phyloP scores from a whole-genome alignment of 2,797 vertebrate species.

The Macrochelys suwanniensis region DNA sequence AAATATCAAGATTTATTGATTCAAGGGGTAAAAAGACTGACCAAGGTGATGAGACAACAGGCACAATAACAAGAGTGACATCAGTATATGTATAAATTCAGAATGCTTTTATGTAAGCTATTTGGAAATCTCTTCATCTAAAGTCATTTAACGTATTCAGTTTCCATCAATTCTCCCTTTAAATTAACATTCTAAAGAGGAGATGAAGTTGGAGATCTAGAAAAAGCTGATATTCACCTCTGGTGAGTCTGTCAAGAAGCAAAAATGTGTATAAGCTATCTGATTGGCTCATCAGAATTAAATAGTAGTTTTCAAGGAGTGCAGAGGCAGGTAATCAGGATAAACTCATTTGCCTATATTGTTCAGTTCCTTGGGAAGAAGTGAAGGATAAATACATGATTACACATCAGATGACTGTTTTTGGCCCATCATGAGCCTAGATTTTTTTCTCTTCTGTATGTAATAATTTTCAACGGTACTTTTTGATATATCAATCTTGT shows the following conservation, averaged over 20 bases:
- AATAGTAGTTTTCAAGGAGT: neutral
- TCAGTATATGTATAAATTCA: neutral
- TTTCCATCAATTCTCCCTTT: neutral
- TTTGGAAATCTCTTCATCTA: neutral
- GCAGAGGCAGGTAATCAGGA: neutral
- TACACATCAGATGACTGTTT: neutral
- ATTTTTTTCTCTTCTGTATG: neutral
- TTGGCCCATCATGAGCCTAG: constrained; percentile 2
- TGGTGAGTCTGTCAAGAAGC: neutral
- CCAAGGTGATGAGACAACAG: neutral
- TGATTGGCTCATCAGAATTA: neutral
- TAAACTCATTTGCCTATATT: neutral
- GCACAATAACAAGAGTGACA: neutral
- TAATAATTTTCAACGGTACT: neutral
- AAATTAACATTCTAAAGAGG: neutral
- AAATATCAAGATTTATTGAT: neutral
- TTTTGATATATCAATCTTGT: neutral
- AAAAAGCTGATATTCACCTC: neutral
- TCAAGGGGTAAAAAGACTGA: neutral
- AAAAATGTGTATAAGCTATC: neutral
- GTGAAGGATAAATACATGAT: constrained; percentile 18
- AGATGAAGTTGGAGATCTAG: neutral
- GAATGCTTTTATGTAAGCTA: neutral
- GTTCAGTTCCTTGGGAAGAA: neutral
- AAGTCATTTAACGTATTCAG: neutral